Percentiles rank a stretch among this genome's conserved stretches.
Evolutionary conservation across 2,888 invertebrate species (phyloP).

Genomic region (Synanthedon vespiformis): DNA sequence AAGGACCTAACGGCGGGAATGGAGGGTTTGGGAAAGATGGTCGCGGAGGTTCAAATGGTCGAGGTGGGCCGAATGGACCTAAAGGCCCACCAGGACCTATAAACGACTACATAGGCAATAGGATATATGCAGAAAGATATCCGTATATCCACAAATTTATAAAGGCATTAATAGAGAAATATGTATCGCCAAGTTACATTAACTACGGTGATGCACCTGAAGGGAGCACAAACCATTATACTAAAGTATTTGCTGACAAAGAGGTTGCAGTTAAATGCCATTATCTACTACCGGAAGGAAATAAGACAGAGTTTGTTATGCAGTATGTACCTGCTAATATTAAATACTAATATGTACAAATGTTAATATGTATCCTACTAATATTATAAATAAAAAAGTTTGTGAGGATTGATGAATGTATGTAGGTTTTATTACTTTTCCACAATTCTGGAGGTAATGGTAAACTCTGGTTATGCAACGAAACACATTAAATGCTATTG

Average conservation of each 20-base stretch:
- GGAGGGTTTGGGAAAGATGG: constrained; percentile 24
- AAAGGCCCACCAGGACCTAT: background rate
- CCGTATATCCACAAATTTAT: constrained; percentile 50
- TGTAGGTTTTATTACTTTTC: too few relatives aligned
- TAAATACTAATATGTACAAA: too few relatives aligned
- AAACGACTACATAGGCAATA: constrained; percentile 33
- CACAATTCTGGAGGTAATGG: too few relatives aligned
- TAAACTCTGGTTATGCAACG: too few relatives aligned
- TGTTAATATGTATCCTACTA: too few relatives aligned
- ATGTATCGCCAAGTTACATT: constrained; percentile 36
- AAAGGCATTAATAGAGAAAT: constrained; percentile 35
- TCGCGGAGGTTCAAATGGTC: constrained; percentile 23
- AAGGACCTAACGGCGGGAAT: constrained; percentile 35
- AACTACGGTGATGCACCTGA: constrained; percentile 30
- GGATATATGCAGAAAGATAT: constrained; percentile 44
- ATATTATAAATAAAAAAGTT: too few relatives aligned
- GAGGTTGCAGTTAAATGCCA: constrained; percentile 47
- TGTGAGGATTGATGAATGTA: too few relatives aligned
- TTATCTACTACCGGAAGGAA: constrained; percentile 27
- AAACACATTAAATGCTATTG: too few relatives aligned
- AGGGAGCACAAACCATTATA: constrained; percentile 31
- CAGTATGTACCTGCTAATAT: constrained; percentile 25
- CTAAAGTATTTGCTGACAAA: constrained; percentile 34
- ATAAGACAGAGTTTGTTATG: constrained; percentile 34
- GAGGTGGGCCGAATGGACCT: constrained; percentile 16